phyloP scores from a whole-genome alignment of 2,113 vertebrate species.

The Ardeotis arabs region DNA sequence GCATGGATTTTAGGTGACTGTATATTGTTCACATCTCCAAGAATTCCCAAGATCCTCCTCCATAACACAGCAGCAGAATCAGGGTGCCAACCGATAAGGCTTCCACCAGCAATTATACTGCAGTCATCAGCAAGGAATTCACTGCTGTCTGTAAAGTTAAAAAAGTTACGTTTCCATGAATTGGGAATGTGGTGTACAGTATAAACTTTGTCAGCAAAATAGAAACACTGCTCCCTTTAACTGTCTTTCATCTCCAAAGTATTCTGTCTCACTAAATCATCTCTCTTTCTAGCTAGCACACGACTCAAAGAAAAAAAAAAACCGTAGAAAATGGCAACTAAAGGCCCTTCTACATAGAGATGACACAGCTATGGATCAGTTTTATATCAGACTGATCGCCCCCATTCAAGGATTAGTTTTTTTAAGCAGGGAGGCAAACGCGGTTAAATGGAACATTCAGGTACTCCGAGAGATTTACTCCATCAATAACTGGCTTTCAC shows the following conservation, averaged over 20 bases:
- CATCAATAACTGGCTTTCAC: background rate
- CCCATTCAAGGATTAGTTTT: too few relatives aligned
- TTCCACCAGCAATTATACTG: conserved; percentile 96
- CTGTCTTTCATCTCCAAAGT: background rate
- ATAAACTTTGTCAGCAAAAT: background rate
- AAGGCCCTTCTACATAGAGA: too few relatives aligned
- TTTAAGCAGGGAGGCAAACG: background rate
- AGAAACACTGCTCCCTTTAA: background rate
- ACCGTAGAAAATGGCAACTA: too few relatives aligned
- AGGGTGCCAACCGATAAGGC: conserved; percentile 92
- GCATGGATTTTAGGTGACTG: conserved; percentile 92
- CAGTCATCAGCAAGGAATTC: conserved; percentile 93
- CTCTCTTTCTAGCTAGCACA: background rate
- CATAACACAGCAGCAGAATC: conserved; percentile 96
- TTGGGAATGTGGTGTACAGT: background rate
- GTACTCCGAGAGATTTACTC: background rate
- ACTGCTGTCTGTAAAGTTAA: conserved; percentile 83
- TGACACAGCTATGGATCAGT: too few relatives aligned
- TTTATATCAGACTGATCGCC: too few relatives aligned
- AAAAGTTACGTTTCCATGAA: background rate
- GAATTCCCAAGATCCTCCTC: conserved; percentile 94
- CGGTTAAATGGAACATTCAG: background rate
- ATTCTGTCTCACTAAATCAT: background rate
- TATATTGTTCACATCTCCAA: conserved; percentile 96
- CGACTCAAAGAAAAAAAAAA: background rate